These are phyloP conservation scores for Philaethria dido DNA, from an alignment of 2,888 invertebrate species.

Conservation along the genomic window DNA sequence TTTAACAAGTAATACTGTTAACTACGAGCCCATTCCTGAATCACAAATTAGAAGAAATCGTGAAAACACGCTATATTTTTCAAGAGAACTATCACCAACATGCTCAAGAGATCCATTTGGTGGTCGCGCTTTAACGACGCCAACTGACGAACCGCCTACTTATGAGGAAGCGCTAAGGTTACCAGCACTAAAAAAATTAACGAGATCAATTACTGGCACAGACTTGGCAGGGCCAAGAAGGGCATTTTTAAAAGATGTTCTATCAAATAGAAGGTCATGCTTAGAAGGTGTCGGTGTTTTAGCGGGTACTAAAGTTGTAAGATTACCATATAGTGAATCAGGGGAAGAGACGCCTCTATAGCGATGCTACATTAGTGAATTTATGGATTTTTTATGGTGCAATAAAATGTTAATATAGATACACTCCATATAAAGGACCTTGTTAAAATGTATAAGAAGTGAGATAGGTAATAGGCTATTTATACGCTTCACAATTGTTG, in stretches of 20 bases:
- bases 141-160: slow-evolving; percentile 84
- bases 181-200: slow-evolving; percentile 82
- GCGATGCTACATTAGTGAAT: slow-evolving; percentile 57
- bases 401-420: slow-evolving; percentile 57
- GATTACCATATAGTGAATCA: slow-evolving; percentile 68
- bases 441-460: slow-evolving; percentile 46
- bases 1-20: slow-evolving; percentile 60
- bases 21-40: slow-evolving; percentile 71
- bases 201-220: slow-evolving; percentile 85
- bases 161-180: slow-evolving; percentile 87
- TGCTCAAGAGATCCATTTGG: slow-evolving; percentile 86
- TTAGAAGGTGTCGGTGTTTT: slow-evolving; percentile 77
- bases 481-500: slow-evolving; percentile 60
- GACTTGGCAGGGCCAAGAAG: slow-evolving; percentile 78
- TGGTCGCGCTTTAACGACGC: slow-evolving; percentile 81
- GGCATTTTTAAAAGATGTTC: slow-evolving; percentile 77
- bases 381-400: slow-evolving; percentile 70
- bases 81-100: slow-evolving; percentile 74
- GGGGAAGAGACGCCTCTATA: slow-evolving; percentile 79
- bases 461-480: slow-evolving; percentile 46
- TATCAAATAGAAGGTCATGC: slow-evolving; percentile 78
- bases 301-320: slow-evolving; percentile 72
- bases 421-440: slow-evolving; percentile 40
- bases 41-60: slow-evolving; percentile 57
- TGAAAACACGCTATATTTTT: slow-evolving; percentile 68